These are phyloP conservation scores for Takifugu flavidus DNA, from an alignment of 2,113 vertebrate genomes.

Conservation along the genomic window DNA sequence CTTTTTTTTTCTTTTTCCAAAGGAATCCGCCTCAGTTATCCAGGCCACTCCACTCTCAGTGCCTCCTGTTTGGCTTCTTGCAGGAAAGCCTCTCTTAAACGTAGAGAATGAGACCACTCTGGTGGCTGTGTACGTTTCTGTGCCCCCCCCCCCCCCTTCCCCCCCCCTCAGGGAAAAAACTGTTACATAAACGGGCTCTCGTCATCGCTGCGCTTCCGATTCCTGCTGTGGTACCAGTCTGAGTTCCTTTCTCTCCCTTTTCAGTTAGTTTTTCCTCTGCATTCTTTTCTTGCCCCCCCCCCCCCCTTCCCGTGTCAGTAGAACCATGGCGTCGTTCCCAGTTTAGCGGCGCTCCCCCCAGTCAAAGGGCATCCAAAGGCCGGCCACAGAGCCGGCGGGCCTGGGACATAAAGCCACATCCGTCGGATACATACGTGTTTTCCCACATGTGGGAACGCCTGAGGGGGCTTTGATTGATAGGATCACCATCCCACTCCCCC, in stretches of 20 bases:
- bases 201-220: conserved; percentile 51
- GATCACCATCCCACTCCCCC: conserved; percentile 1
- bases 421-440: too few species aligned
- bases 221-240: conserved; percentile 41
- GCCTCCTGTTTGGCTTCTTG: conserved; percentile 33
- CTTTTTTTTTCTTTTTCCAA: too few species aligned
- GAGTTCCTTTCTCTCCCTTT: conserved; percentile 14
- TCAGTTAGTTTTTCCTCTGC: neutral
- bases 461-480: conserved; percentile 19
- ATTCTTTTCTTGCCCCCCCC: neutral
- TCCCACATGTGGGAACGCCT: conserved; percentile 1
- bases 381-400: neutral
- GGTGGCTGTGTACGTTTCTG: conserved; percentile 45
- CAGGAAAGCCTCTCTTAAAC: conserved; percentile 50
- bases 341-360: neutral
- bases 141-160: conserved; percentile 25
- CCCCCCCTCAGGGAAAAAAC: conserved; percentile 50
- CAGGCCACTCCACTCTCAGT: conserved; percentile 42
- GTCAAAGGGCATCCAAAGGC: neutral
- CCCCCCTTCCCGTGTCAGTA: conserved; percentile 6
- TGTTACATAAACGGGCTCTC: conserved; percentile 68
- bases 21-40: conserved; percentile 16
- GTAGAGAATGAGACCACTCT: conserved; percentile 55
- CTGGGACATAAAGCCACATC: too few species aligned
- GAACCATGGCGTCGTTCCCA: neutral